These are phyloP conservation scores for Salvator merianae DNA, from an alignment of 2,113 vertebrate species.

Conservation along the genomic window DNA sequence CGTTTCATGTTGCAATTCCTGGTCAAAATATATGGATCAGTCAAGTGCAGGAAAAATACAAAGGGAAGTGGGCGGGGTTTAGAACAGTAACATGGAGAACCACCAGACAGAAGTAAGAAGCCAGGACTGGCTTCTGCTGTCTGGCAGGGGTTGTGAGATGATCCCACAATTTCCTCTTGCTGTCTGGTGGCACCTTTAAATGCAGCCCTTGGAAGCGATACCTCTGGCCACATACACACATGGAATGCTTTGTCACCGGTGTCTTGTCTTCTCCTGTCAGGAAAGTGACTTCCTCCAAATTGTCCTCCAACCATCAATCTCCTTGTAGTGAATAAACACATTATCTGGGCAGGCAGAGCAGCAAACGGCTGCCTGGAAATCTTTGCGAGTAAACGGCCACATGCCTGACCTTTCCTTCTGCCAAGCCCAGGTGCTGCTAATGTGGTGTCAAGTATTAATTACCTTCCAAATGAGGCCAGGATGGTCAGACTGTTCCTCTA, in stretches of 20 bases:
- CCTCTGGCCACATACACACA: not conserved
- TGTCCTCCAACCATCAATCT: not conserved
- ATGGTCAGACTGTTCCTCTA: not conserved
- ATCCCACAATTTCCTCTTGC: too few relatives aligned
- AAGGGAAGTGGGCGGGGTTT: too few relatives aligned
- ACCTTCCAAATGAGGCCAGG: conserved; percentile 5
- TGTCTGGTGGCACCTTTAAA: too few relatives aligned
- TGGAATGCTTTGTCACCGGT: not conserved
- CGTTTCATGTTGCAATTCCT: too few relatives aligned
- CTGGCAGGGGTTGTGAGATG: too few relatives aligned
- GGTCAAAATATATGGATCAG: too few relatives aligned
- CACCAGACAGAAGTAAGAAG: too few relatives aligned
- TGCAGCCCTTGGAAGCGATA: too few relatives aligned
- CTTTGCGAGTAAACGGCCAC: conserved; percentile 12
- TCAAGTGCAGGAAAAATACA: too few relatives aligned
- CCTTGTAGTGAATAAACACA: not conserved
- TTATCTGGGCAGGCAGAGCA: not conserved
- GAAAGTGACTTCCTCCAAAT: not conserved
- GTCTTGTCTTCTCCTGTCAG: not conserved
- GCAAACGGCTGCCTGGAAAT: conserved; percentile 1
- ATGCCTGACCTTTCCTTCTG: not conserved
- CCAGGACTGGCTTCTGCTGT: too few relatives aligned
- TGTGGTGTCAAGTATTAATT: conserved; percentile 51
- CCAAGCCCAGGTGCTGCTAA: conserved; percentile 33
- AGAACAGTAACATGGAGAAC: too few relatives aligned